Evolutionary conservation across 2,888 invertebrate genomes (phyloP), one percentile per base, ranked within the genome.

Genomic region (Theodoxus fluviatilis): DNA sequence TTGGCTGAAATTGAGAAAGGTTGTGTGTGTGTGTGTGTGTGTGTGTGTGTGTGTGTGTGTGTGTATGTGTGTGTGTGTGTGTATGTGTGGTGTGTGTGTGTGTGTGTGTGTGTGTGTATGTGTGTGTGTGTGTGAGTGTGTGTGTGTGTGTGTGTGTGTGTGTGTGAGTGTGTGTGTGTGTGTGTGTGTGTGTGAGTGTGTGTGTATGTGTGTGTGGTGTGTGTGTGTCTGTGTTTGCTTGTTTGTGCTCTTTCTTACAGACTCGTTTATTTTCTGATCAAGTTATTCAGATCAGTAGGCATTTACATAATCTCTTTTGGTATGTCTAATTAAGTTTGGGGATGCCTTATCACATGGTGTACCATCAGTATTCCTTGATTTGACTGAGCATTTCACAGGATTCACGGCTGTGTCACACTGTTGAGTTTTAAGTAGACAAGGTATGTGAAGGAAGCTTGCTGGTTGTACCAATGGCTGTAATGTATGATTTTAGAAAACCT

Each of bases 101-200:
- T 22, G 57, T 57, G 31, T 59, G 12, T n/a, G 31, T 61, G 2
- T 28, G 4, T 4, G 25, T 57, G 57, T 22, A 15, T 28, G 28
- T 57, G 18, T 22, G 57, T 3, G 22, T 3, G 3, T 18, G 28
- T 63, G 38, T 38, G 28, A 22, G 63, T 38, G 28, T 38, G 63
- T n/a, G 28, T 63, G 63, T 22, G 38, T 7, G 38, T n/a, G 28
- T 0, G 63, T 38, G 40, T 40, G 63, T 63, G 31, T 38, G 63
- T 40, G 31, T 63, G 63, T 22, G 31, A 31, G 28, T 57, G 57
- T 57, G 28, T 28, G 57, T 15, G 38, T n/a, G 38, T 64, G 37
- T 64, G 40, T 40, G 38, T 63, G 37, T 61, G 83, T 78, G n/a
- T 25, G 43, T 15, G 35, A 7, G 18, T 69, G 37, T 7, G 7